Evolutionary conservation across 2,797 vertebrate genomes (phyloP).

Genomic region (Tinamus major): DNA sequence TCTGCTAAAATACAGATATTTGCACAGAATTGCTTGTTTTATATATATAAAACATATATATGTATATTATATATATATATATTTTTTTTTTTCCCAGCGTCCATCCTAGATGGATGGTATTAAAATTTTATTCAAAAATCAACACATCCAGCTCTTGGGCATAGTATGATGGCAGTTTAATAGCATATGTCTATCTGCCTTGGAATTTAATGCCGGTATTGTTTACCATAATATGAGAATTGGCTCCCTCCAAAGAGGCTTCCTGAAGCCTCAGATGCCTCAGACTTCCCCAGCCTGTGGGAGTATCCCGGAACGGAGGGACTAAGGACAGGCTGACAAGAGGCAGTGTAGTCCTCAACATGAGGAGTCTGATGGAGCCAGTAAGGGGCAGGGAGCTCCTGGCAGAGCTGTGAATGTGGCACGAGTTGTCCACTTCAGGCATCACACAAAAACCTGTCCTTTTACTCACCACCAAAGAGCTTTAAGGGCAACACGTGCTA

Average conservation of each 20-base stretch:
- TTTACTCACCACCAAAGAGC: fast-evolving
- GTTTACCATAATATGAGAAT: not conserved
- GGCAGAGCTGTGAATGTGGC: fast-evolving
- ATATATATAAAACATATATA: not conserved
- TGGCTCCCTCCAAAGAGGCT: not conserved
- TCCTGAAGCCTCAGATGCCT: not conserved
- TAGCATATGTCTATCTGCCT: not conserved
- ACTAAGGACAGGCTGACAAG: not conserved
- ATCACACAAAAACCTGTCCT: not conserved
- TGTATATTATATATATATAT: not conserved
- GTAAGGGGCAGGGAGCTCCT: fast-evolving
- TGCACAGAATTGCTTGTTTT: not conserved
- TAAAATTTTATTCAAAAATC: not conserved
- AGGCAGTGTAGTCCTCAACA: not conserved
- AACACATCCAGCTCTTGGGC: not conserved
- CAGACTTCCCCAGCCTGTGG: not conserved
- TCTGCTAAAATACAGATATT: not conserved
- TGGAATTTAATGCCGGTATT: not conserved
- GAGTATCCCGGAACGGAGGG: not conserved
- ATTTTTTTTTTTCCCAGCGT: not conserved
- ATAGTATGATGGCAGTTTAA: not conserved
- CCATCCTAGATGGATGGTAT: not conserved
- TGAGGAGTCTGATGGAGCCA: not conserved
- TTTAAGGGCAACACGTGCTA: not conserved
- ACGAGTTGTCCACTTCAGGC: not conserved